These are phyloP conservation scores for Rallus limicola DNA, from an alignment of 2,113 vertebrate genomes.

Conservation along the genomic window DNA sequence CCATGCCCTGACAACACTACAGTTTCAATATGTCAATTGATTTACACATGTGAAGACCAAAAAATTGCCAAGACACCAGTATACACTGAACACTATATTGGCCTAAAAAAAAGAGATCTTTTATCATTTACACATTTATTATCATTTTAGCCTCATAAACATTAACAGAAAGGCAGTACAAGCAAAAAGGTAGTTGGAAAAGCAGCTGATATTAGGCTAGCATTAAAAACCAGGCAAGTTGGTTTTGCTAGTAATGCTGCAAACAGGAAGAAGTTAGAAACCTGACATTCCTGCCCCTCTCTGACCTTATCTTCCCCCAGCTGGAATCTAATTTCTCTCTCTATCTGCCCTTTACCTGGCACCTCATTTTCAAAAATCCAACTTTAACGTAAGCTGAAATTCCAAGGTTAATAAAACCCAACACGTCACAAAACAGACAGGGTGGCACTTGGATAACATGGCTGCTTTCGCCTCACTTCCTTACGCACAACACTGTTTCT, in stretches of 20 bases:
- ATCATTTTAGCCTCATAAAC: neutral
- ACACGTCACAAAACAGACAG: neutral
- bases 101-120: neutral
- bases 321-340: neutral
- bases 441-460: neutral
- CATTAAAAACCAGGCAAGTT: neutral
- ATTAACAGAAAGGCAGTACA: neutral
- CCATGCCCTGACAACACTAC: neutral
- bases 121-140: neutral
- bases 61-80: neutral
- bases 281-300: neutral
- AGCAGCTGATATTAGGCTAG: neutral
- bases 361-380: neutral
- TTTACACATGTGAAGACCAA: neutral
- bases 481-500: neutral
- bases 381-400: neutral
- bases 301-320: neutral
- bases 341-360: neutral
- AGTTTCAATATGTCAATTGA: neutral
- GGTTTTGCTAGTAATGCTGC: neutral
- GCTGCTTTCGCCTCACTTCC: neutral
- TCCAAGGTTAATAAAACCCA: neutral
- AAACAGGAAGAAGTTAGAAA: neutral
- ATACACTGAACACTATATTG: neutral
- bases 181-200: neutral